phyloP scores from a whole-genome alignment of 2,888 invertebrate genomes.

The Dorcus hopei region DNA sequence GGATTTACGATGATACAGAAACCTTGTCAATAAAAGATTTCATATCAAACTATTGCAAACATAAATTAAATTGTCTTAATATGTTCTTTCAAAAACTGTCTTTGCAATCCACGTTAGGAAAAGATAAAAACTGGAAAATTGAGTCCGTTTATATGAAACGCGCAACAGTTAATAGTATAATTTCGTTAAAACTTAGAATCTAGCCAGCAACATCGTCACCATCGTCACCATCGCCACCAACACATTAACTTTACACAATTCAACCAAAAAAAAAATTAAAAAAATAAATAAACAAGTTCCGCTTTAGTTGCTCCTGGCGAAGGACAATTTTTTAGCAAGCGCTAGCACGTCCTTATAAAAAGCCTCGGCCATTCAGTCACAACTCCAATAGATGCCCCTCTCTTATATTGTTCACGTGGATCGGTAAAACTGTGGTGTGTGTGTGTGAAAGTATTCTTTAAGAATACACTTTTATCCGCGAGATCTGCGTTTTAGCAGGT shows the following conservation, averaged over 20 bases:
- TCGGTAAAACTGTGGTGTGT: not conserved
- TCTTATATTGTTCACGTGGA: slow-evolving; percentile 1
- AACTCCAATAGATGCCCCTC: slow-evolving; percentile 1
- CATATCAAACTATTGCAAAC: too few species aligned
- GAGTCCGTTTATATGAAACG: too few species aligned
- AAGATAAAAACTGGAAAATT: too few species aligned
- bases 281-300: not conserved
- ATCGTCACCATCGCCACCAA: not conserved
- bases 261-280: not conserved
- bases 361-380: not conserved
- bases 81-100: too few species aligned
- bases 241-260: not conserved
- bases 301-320: slow-evolving; percentile 1
- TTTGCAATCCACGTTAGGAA: too few species aligned
- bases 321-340: not conserved
- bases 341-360: not conserved
- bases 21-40: too few species aligned
- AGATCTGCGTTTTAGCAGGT: not conserved
- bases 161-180: too few species aligned
- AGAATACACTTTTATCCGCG: not conserved
- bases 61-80: too few species aligned
- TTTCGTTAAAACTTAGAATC: too few species aligned
- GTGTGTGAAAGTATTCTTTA: slow-evolving; percentile 1
- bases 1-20: too few species aligned
- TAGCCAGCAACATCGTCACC: too few species aligned